Evolutionary conservation across 2,113 vertebrate genomes (phyloP).

Genomic region (Brachirus orientalis): DNA sequence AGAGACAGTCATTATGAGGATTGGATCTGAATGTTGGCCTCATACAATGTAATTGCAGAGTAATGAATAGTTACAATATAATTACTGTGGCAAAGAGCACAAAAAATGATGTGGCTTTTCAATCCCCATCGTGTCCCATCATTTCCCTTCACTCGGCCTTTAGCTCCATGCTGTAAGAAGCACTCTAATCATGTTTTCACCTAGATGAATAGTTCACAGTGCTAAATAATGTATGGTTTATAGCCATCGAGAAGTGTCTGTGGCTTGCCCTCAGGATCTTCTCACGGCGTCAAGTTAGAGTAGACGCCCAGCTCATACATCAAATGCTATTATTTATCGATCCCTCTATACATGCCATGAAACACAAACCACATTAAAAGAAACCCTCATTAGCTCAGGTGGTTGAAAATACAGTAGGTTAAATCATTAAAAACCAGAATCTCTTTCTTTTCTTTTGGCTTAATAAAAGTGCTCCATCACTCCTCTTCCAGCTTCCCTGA

Average conservation of each 20-base stretch:
- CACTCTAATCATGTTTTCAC: conserved; percentile 71
- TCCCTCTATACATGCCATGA: background rate
- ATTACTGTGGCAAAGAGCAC: conserved; percentile 59
- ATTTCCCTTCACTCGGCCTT: conserved; percentile 53
- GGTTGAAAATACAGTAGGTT: background rate
- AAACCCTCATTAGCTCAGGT: conserved; percentile 36
- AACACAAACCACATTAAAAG: conserved; percentile 13
- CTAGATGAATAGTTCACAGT: conserved; percentile 63
- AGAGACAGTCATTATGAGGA: conserved; percentile 59
- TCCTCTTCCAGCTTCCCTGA: background rate
- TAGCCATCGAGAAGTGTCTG: conserved; percentile 52
- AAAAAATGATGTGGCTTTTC: conserved; percentile 55
- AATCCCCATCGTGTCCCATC: conserved; percentile 57
- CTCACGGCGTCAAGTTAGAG: conserved; percentile 52
- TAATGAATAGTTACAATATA: conserved; percentile 76
- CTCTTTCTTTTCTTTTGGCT: background rate
- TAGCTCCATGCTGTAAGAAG: conserved; percentile 54
- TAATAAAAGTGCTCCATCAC: background rate
- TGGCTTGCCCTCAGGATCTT: conserved; percentile 53
- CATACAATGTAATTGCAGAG: conserved; percentile 64
- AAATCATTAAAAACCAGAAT: background rate
- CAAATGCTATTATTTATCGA: conserved; percentile 36
- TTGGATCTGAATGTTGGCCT: conserved; percentile 53
- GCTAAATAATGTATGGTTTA: conserved; percentile 77
- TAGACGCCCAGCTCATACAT: conserved; percentile 23